phyloP scores from a whole-genome alignment of 2,888 invertebrate species.

The Scrobipalpa costella region DNA sequence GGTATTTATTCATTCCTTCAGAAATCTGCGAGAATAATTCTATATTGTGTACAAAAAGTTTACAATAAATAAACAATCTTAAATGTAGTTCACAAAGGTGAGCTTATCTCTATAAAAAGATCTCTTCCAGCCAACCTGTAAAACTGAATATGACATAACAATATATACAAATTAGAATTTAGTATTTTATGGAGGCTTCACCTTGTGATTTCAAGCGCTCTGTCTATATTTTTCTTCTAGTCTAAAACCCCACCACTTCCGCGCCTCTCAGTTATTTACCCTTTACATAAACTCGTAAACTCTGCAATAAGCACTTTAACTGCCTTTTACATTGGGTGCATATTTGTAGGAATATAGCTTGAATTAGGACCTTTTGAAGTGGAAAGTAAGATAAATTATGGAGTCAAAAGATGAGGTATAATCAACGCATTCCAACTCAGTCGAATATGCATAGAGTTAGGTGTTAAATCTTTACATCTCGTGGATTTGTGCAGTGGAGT shows the following conservation, averaged over 20 bases:
- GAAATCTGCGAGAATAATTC: too few species aligned
- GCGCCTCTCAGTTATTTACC: slow-evolving; percentile 11
- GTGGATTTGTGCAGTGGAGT: background rate
- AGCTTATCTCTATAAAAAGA: too few species aligned
- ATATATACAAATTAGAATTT: too few species aligned
- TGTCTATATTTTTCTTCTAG: background rate
- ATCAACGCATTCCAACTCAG: background rate
- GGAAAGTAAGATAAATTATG: background rate
- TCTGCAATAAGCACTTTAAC: slow-evolving; percentile 2
- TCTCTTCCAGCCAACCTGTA: too few species aligned
- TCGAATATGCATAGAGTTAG: background rate
- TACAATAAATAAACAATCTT: too few species aligned
- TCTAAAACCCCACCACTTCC: slow-evolving; percentile 10
- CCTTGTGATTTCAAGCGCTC: background rate
- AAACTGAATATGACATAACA: too few species aligned
- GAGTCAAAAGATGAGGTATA: slow-evolving; percentile 8
- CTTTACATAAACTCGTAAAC: slow-evolving; percentile 10
- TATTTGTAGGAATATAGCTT: background rate
- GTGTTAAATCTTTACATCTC: background rate
- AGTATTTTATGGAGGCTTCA: too few species aligned
- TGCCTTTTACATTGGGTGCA: background rate
- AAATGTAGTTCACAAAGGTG: too few species aligned
- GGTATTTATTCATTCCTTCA: too few species aligned
- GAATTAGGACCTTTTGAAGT: background rate
- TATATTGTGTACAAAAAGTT: too few species aligned